A percentile compares a stretch with the other conserved stretches of the same genome.
Conservation (phyloP, 2,797 vertebrate genomes). For the Pseudochirops cupreus region DNA sequence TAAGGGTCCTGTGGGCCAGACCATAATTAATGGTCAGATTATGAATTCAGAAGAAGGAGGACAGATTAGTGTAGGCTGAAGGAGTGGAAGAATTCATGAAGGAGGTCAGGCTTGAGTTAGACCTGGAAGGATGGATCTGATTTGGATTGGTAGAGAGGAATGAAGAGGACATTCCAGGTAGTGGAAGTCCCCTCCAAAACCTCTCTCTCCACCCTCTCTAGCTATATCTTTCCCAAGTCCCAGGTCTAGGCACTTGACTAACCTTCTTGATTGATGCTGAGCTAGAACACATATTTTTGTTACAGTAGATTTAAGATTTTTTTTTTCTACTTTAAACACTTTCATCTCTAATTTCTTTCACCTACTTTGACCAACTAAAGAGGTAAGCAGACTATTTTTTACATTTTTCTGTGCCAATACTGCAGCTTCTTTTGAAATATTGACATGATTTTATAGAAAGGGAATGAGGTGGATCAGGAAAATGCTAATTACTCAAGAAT, state of each 20-base stretch:
- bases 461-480: constrained; percentile 43
- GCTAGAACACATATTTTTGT: background rate
- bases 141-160: background rate
- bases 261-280: background rate
- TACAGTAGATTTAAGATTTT: background rate
- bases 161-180: background rate
- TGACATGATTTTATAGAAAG: constrained; percentile 66
- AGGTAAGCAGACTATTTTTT: constrained; percentile 29
- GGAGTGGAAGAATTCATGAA: constrained; percentile 18
- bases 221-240: background rate
- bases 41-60: background rate
- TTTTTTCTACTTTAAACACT: background rate
- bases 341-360: constrained; percentile 36
- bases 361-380: background rate
- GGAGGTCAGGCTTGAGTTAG: background rate
- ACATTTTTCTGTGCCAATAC: constrained; percentile 30
- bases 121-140: background rate
- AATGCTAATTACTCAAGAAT: constrained; percentile 55
- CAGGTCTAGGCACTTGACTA: background rate
- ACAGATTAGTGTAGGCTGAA: constrained; percentile 7
- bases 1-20: background rate
- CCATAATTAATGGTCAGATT: background rate
- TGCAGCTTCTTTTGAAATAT: constrained; percentile 37
- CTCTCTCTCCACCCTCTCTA: background rate
- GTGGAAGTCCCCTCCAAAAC: background rate